A percentile compares a stretch with the other conserved stretches of the same genome.
phyloP scores from a whole-genome alignment of 2,797 vertebrate species.

The Oreortyx pictus region DNA sequence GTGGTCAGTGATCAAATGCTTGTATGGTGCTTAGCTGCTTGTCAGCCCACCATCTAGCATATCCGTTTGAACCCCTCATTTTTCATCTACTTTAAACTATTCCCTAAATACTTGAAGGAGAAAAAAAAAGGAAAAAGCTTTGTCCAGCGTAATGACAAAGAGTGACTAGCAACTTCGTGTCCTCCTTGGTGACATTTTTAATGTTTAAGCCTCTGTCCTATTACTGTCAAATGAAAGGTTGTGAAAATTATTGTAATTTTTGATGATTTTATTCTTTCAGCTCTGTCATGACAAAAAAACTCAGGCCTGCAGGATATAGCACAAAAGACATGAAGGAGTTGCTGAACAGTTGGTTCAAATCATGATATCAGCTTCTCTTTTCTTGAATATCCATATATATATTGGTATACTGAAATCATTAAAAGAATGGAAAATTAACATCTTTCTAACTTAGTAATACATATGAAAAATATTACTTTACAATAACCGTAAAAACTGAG shows the following conservation, averaged over 20 bases:
- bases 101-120: not conserved
- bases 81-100: not conserved
- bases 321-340: conserved; percentile 43
- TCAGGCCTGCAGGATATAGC: conserved; percentile 17
- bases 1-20: not conserved
- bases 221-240: not conserved
- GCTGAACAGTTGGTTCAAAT: not conserved
- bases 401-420: not conserved
- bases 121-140: no score
- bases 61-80: not conserved
- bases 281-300: not conserved
- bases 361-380: conserved; percentile 14
- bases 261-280: not conserved
- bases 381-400: not conserved
- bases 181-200: not conserved
- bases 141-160: not conserved
- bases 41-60: no score
- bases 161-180: not conserved
- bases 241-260: not conserved
- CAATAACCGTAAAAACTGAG: not conserved
- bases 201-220: not conserved
- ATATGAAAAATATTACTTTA: not conserved
- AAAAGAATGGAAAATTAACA: conserved; percentile 17
- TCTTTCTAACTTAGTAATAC: not conserved
- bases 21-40: not conserved